Evolutionary conservation across 2,797 vertebrate species (phyloP).

Genomic region (Tadarida brasiliensis): DNA sequence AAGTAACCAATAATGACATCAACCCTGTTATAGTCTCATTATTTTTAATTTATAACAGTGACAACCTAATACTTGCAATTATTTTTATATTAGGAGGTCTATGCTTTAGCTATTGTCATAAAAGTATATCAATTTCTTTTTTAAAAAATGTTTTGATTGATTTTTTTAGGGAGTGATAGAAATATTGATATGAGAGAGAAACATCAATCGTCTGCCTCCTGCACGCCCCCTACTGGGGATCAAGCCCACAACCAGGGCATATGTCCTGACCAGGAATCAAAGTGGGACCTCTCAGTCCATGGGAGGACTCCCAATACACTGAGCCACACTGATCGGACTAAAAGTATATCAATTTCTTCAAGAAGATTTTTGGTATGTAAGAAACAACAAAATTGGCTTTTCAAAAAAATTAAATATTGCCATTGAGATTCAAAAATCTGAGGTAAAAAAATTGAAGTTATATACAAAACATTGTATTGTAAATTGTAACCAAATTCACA

Average conservation of each 20-base stretch:
- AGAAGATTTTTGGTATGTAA: slow-evolving; percentile 49
- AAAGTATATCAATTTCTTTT: slow-evolving; percentile 36
- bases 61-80: slow-evolving; percentile 53
- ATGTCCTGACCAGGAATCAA: too few species aligned
- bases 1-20: slow-evolving; percentile 47
- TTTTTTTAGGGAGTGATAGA: too few species aligned
- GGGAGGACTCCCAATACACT: too few species aligned
- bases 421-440: slow-evolving; percentile 62
- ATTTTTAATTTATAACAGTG: slow-evolving; percentile 60
- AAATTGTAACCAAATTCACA: slow-evolving; percentile 62
- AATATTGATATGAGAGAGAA: too few species aligned
- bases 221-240: too few species aligned
- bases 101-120: slow-evolving; percentile 48
- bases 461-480: slow-evolving; percentile 40
- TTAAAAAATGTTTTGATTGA: too few species aligned
- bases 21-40: slow-evolving; percentile 30
- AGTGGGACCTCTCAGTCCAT: too few species aligned
- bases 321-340: not conserved
- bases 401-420: slow-evolving; percentile 53
- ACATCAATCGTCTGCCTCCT: too few species aligned
- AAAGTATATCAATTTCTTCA: slow-evolving; percentile 47
- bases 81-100: slow-evolving; percentile 34
- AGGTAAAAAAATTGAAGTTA: slow-evolving; percentile 60
- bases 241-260: too few species aligned
- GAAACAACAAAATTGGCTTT: slow-evolving; percentile 59